These are phyloP conservation scores for Scelioninae gen. 2 DNA, from an alignment of 2,888 invertebrate species.

Conservation along the genomic window DNA sequence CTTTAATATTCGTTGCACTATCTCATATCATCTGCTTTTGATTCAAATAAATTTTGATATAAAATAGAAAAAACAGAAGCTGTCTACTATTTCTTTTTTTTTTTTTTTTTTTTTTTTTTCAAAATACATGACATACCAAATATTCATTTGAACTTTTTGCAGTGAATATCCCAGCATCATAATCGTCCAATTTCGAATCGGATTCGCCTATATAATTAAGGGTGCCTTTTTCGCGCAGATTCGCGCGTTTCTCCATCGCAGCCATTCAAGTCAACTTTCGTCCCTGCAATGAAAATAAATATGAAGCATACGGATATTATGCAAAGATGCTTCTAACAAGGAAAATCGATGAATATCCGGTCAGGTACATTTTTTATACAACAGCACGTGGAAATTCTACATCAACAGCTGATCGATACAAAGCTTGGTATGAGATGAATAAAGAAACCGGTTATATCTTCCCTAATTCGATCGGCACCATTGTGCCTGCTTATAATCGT, in stretches of 20 bases:
- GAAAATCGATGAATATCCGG: not conserved
- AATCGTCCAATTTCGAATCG: not conserved
- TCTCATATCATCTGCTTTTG: too few relatives aligned
- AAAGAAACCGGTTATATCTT: not conserved
- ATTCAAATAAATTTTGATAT: too few relatives aligned
- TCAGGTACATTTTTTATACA: slow-evolving; percentile 1
- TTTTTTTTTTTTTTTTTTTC: too few relatives aligned
- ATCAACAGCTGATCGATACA: slow-evolving; percentile 16
- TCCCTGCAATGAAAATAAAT: not conserved
- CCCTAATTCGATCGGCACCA: slow-evolving; percentile 2
- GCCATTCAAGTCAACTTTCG: not conserved
- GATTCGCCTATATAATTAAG: not conserved
- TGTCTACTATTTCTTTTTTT: too few relatives aligned
- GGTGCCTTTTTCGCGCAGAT: not conserved
- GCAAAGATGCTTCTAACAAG: too few relatives aligned
- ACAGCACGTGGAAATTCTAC: slow-evolving; percentile 1
- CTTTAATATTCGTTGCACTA: too few relatives aligned
- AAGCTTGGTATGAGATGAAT: not conserved
- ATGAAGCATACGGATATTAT: too few relatives aligned
- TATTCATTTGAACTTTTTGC: slow-evolving; percentile 42
- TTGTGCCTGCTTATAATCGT: not conserved
- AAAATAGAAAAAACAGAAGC: too few relatives aligned
- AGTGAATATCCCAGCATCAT: slow-evolving; percentile 1
- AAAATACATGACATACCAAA: too few relatives aligned
- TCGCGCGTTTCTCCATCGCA: slow-evolving; percentile 10